These are phyloP conservation scores for Cabera pusaria DNA, from an alignment of 2,888 invertebrate genomes.

Conservation along the genomic window DNA sequence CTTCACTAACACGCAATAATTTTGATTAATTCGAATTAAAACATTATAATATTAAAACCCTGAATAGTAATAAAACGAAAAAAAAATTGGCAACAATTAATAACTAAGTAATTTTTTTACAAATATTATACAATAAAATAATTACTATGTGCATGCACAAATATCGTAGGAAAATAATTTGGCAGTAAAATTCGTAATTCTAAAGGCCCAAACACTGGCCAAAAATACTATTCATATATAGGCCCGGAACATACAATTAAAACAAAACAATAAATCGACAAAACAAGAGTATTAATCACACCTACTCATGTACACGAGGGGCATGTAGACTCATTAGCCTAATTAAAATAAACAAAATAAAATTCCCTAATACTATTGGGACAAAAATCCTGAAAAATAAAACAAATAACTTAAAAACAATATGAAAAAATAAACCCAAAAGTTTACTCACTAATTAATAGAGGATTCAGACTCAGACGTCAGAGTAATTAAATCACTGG, in stretches of 20 bases:
- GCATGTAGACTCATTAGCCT: slow-evolving; percentile 72
- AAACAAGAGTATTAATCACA: slow-evolving; percentile 80
- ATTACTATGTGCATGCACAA: slow-evolving; percentile 82
- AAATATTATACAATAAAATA: slow-evolving; percentile 80
- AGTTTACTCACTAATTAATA: slow-evolving; percentile 81
- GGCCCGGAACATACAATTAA: slow-evolving; percentile 77
- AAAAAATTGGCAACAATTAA: slow-evolving; percentile 82
- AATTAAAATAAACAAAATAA: slow-evolving; percentile 80
- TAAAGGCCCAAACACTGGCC: slow-evolving; percentile 81
- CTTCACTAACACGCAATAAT: slow-evolving; percentile 81
- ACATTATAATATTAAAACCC: slow-evolving; percentile 80
- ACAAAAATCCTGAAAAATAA: slow-evolving; percentile 76
- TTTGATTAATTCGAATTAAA: slow-evolving; percentile 81
- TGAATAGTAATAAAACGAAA: slow-evolving; percentile 79
- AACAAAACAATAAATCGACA: slow-evolving; percentile 79
- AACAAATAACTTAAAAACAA: slow-evolving; percentile 83
- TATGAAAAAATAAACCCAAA: slow-evolving; percentile 81
- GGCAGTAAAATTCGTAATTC: slow-evolving; percentile 83
- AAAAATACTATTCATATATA: slow-evolving; percentile 80
- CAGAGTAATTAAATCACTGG: slow-evolving; percentile 62
- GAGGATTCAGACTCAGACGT: slow-evolving; percentile 78
- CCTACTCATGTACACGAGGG: slow-evolving; percentile 65
- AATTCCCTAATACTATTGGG: slow-evolving; percentile 83
- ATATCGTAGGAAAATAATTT: slow-evolving; percentile 83
- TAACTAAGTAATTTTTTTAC: slow-evolving; percentile 77